These are phyloP conservation scores for Cirrhinus molitorella DNA, from an alignment of 2,797 vertebrate species.

Conservation along the genomic window DNA sequence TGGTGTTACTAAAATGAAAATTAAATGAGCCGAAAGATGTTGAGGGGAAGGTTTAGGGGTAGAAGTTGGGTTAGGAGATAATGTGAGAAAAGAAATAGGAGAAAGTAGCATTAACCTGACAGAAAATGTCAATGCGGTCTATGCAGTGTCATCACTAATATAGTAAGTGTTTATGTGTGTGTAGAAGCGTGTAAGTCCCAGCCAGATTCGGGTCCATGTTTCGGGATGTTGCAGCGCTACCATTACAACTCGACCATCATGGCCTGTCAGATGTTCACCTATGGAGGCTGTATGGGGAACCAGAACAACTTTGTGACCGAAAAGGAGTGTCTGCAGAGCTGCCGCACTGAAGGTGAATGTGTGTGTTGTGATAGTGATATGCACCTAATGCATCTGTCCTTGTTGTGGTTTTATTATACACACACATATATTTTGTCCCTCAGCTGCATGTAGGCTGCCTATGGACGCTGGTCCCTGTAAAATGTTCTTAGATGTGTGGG, in stretches of 20 bases:
- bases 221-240: conserved; percentile 75
- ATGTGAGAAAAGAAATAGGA: too few species aligned
- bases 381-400: background rate
- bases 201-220: conserved; percentile 84
- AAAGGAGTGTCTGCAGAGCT: conserved; percentile 91
- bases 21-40: too few species aligned
- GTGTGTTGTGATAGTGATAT: background rate
- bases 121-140: too few species aligned
- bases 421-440: background rate
- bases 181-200: conserved; percentile 81
- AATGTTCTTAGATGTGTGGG: conserved; percentile 74
- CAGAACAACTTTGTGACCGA: conserved; percentile 88
- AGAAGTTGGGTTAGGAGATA: too few species aligned
- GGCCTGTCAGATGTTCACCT: conserved; percentile 86
- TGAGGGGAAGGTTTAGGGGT: too few species aligned
- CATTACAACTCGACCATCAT: conserved; percentile 90
- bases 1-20: too few species aligned
- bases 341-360: conserved; percentile 90
- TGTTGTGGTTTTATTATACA: background rate
- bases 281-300: conserved; percentile 90
- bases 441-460: conserved; percentile 89
- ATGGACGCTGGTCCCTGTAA: conserved; percentile 78
- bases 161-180: background rate
- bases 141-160: too few species aligned
- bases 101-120: too few species aligned